Evolutionary conservation across 2,797 vertebrate species (phyloP).

Genomic region (Salarias fasciatus): DNA sequence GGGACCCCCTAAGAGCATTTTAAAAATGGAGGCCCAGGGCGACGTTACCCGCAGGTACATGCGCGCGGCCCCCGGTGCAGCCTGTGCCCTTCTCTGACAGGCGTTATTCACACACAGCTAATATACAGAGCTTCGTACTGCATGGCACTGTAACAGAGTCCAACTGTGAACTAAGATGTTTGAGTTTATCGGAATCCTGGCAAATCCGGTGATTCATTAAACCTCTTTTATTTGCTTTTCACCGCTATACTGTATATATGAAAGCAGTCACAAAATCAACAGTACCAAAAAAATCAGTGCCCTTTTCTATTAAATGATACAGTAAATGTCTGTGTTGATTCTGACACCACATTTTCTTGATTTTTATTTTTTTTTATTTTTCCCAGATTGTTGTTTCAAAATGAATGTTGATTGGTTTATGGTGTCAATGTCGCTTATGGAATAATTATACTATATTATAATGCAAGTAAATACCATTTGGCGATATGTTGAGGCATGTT

Average conservation of each 20-base stretch:
- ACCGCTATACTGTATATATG: not conserved
- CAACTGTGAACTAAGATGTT: constrained; percentile 15
- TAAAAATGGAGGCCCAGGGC: constrained; percentile 39
- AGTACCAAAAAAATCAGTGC: no score
- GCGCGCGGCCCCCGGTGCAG: constrained; percentile 19
- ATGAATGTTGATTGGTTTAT: no score
- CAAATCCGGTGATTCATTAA: not conserved
- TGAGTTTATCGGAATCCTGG: constrained; percentile 1
- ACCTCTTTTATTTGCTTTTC: not conserved
- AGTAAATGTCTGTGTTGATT: no score
- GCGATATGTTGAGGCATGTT: no score
- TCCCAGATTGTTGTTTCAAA: no score
- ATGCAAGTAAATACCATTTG: no score
- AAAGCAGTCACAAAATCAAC: no score
- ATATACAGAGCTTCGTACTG: constrained; percentile 41
- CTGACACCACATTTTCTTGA: no score
- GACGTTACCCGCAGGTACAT: constrained; percentile 52
- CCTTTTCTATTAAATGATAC: no score
- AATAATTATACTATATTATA: no score
- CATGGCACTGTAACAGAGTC: constrained; percentile 24
- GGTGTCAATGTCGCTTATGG: no score
- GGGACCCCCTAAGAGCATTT: constrained; percentile 55
- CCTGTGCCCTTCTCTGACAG: constrained; percentile 38
- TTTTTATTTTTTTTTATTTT: no score
- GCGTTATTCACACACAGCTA: constrained; percentile 45